These are phyloP conservation scores for Crepidodera aurea DNA, from an alignment of 2,888 invertebrate species.

Conservation along the genomic window DNA sequence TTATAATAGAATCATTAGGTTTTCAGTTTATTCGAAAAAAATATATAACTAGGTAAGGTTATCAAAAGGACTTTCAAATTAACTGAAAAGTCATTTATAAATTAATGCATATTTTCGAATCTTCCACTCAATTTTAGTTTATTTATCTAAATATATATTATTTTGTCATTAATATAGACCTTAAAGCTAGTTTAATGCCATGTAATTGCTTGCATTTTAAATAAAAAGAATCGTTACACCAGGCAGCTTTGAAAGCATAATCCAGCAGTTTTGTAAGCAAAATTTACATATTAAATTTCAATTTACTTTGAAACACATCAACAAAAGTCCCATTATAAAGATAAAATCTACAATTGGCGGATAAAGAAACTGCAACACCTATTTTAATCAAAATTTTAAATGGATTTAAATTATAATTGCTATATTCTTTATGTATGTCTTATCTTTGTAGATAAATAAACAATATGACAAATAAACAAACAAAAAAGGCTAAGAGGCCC, in stretches of 20 bases:
- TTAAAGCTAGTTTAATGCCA: no score
- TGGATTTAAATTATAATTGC: no score
- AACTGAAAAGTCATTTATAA: background rate
- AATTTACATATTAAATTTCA: background rate
- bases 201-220: no score
- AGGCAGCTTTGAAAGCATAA: background rate
- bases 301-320: no score
- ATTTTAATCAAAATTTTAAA: no score
- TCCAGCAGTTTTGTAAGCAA: background rate
- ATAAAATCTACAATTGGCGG: no score
- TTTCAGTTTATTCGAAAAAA: background rate
- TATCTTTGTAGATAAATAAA: background rate
- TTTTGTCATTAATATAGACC: no score
- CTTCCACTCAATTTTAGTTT: background rate
- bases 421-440: background rate
- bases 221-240: no score
- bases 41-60: background rate
- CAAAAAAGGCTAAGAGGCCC: conserved; percentile 51
- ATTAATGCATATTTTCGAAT: background rate
- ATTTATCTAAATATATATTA: no score
- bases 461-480: conserved; percentile 43
- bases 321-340: no score
- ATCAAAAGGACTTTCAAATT: background rate
- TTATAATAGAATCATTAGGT: background rate
- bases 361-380: no score